Percentiles rank a stretch among this genome's conserved stretches.
Conservation (phyloP, 1,140 invertebrate species). For the Orius insidiosus region DNA sequence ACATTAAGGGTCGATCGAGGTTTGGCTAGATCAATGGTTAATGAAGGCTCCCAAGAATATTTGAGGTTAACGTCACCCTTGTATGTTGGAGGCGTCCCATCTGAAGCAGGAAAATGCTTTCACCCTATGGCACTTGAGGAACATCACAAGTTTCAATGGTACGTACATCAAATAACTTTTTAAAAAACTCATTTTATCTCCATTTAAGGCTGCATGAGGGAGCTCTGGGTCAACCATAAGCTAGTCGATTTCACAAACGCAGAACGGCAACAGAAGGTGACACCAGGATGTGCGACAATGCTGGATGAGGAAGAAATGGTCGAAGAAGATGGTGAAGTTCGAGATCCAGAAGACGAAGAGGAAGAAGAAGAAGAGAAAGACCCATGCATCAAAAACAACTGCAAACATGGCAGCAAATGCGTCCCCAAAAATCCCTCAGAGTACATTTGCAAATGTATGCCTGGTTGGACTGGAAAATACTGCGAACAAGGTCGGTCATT, state of each 20-base stretch:
- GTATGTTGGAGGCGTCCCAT: slow-evolving; percentile 79
- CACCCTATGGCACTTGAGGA: slow-evolving; percentile 82
- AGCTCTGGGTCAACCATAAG: slow-evolving; percentile 88
- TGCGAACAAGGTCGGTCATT: slow-evolving; percentile 83
- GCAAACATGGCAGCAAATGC: slow-evolving; percentile 77
- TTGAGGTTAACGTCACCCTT: slow-evolving; percentile 73
- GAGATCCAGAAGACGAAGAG: slow-evolving; percentile 24
- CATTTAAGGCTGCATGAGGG: slow-evolving; percentile 70
- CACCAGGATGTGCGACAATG: slow-evolving; percentile 52
- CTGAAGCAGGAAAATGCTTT: slow-evolving; percentile 68
- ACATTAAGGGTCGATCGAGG: slow-evolving; percentile 79
- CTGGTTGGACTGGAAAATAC: slow-evolving; percentile 73
- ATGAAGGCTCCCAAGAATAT: slow-evolving; percentile 77
- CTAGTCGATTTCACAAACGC: slow-evolving; percentile 83
- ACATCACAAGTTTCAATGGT: slow-evolving; percentile 88
- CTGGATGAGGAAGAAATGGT: slow-evolving; percentile 39
- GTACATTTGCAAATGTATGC: slow-evolving; percentile 75
- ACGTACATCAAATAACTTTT: slow-evolving; percentile 18
- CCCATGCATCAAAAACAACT: slow-evolving; percentile 66
- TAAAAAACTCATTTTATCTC: neutral
- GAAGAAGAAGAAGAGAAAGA: slow-evolving; percentile 31
- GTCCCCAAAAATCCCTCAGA: slow-evolving; percentile 50
- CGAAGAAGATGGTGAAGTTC: slow-evolving; percentile 34
- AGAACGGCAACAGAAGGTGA: slow-evolving; percentile 64
- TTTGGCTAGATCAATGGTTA: slow-evolving; percentile 75